Conservation (phyloP, 2,797 vertebrate genomes). For the Eospalax fontanierii region DNA sequence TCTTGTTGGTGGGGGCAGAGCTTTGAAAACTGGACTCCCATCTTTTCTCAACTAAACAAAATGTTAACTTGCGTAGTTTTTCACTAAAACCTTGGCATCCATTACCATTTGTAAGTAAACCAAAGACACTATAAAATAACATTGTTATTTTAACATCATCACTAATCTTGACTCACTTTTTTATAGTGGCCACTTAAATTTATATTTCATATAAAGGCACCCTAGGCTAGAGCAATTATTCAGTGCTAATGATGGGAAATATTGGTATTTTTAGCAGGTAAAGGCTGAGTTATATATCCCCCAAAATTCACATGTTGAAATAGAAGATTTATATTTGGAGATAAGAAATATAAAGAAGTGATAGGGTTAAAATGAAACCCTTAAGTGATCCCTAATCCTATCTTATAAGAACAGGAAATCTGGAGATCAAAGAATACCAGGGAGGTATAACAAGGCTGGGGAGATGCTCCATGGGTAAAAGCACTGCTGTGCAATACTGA, state of each 20-base stretch:
- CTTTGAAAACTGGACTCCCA: background rate
- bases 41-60: background rate
- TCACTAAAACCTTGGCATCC: conserved; percentile 16
- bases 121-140: conserved; percentile 53
- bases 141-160: conserved; percentile 10
- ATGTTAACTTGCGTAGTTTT: conserved; percentile 1
- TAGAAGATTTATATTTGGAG: conserved; percentile 5
- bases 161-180: background rate
- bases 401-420: background rate
- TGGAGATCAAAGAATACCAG: background rate
- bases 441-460: background rate
- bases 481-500: background rate
- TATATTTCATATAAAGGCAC: conserved; percentile 13
- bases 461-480: background rate
- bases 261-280: background rate
- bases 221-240: conserved; percentile 18
- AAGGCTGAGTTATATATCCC: background rate
- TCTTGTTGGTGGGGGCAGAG: background rate
- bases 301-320: conserved; percentile 8
- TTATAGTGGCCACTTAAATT: background rate
- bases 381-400: background rate
- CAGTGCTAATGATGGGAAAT: background rate
- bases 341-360: background rate
- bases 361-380: background rate
- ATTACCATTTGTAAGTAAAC: conserved; percentile 44